Evolutionary conservation across 2,888 invertebrate species (phyloP).

Genomic region (Podabrus alpinus): DNA sequence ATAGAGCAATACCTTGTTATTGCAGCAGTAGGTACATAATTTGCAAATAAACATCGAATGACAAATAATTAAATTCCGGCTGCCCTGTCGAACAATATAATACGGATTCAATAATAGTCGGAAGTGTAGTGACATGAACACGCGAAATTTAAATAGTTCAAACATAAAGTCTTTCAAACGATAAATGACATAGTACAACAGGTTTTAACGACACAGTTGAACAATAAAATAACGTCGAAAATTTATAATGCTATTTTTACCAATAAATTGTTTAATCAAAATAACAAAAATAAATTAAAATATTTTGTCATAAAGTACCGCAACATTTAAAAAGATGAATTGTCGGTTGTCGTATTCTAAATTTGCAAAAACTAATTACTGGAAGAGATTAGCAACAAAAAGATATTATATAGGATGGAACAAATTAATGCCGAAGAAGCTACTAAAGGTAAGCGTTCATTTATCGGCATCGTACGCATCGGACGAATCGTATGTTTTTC

Average conservation of each 20-base stretch:
- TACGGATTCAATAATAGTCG: constrained; percentile 47
- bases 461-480: too few species aligned
- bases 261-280: too few species aligned
- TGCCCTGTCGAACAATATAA: constrained; percentile 40
- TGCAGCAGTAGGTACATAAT: constrained; percentile 19
- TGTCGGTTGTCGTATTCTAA: background rate
- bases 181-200: constrained; percentile 11
- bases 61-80: constrained; percentile 50
- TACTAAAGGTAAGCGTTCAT: too few species aligned
- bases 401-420: too few species aligned
- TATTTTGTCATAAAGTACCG: too few species aligned
- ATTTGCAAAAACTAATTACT: constrained; percentile 22
- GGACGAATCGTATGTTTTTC: too few species aligned
- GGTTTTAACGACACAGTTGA: background rate
- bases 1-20: constrained; percentile 29
- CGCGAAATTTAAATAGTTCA: constrained; percentile 24
- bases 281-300: too few species aligned
- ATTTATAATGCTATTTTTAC: background rate
- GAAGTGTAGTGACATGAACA: constrained; percentile 38
- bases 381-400: too few species aligned
- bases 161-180: constrained; percentile 9
- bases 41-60: constrained; percentile 35
- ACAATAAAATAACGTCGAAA: background rate
- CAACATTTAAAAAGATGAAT: constrained; percentile 3
- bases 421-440: too few species aligned